Base-by-base conservation (phyloP, 1,140 invertebrate genomes). In the Zaprionus camerounensis region DNA sequence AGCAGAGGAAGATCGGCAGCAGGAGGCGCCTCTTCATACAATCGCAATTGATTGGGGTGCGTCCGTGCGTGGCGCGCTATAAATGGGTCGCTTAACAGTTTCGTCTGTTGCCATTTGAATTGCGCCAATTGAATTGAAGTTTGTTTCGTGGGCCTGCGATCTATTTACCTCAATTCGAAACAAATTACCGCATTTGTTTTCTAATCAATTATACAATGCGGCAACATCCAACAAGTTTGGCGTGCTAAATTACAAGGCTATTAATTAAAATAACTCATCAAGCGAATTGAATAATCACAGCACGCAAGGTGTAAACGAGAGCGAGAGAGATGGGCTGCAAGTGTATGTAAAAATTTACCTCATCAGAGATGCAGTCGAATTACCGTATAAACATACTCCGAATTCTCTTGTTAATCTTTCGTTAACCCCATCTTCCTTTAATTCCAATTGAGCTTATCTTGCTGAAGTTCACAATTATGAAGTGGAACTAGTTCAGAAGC, bases 1-100 rank as follows among this genome's bases (percentile, higher is more conserved):
- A 69, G 55, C 12, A 34, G 15, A 41, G 38, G 38, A 41, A n/a
- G 38, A 41, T 6, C 15, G 15, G 26, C 13, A 44, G 13, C 53
- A 38, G 15, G 22, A 31, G 17, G 36, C 53, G 64, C 31, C 65
- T 44, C 65, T 44, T 22, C 31, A 78, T 69, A 69, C 56, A 75
- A 81, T 71, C 68, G 78, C 70, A 78, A 64, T 86, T 63, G 71
- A 80, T 64, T 68, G 17, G 58, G 36, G 61, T 71, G 75, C 67
- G 76, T 62, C 58, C 71, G 71, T 80, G 83, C 83, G 77, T 87
- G 68, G 75, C 41, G 51, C 63, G 15, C 22, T 13, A 49, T 31
- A 71, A 85, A 85, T 81, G 72, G 82, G 80, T 86, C 81, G 65
- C 51, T 74, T 70, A 68, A 65, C 56, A 70, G 53, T 78, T 73